Base-by-base conservation (phyloP, 2,797 vertebrate species). In the Bovichtus diacanthus region DNA sequence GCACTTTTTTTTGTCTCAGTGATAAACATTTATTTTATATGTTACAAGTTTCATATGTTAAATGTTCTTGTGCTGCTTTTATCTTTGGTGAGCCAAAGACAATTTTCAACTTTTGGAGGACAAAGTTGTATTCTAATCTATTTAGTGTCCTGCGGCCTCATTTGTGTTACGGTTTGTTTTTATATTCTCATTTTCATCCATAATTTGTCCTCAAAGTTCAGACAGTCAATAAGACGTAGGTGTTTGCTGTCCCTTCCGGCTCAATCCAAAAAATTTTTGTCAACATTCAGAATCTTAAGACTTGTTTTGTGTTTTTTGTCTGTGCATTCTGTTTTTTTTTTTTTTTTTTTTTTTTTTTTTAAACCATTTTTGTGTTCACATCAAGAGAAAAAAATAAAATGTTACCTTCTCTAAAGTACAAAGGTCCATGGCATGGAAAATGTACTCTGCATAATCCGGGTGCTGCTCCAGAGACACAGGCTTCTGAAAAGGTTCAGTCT, bases 401-500 rank as follows among this genome's bases (percentile, higher is more conserved):
- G 3, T 43, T 95, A 99, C 98, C 97, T 99, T 99, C 91, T 99
- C 98, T 95, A 99, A 95, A 54, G 98, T 99, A 93, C 95, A 96
- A 86, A 99, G 95, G 93, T 99, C 98, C 98, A 99, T 99, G 75
- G 98, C 95, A 90, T 99, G 97, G 93, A 99, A 99, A 88, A 99
- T 99, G 90, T 99, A 99, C 86, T 99, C 98, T 73, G 98, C 96
- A 87, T 99, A 99, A 95, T 99, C 98, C 16, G 98, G 98, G 82
- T 99, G 98, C 73, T 99, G 98, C 85, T 99, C 98, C 89, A 99
- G 89, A 23, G 98, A 97, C 83, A 99, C 98, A 4, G 98, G 98
- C 86, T 99, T 99, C 92, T 96, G 98, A 95, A 99, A 99, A 58
- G 98, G 98, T 78, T 99, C 98, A 46, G 98, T 99, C 98, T 99